These are phyloP conservation scores for Campaea margaritaria DNA, from an alignment of 2,888 invertebrate genomes.

Conservation along the genomic window DNA sequence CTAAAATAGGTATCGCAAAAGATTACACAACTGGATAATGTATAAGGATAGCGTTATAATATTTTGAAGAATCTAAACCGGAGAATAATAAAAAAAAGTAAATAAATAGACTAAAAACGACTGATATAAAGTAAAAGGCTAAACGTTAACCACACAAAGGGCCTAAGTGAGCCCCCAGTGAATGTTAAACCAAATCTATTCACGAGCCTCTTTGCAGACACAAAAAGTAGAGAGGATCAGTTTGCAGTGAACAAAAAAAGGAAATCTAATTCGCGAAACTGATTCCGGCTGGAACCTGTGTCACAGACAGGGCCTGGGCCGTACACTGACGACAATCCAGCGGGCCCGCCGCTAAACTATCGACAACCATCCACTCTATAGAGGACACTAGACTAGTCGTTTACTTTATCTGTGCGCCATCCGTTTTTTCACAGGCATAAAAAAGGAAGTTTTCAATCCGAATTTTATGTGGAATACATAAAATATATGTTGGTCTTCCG, in stretches of 20 bases:
- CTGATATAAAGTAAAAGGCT: conserved; percentile 10
- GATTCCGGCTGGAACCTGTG: conserved; percentile 45
- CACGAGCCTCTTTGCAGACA: conserved; percentile 51
- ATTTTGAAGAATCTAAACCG: no score
- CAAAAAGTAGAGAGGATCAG: conserved; percentile 49
- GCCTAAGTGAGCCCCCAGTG: conserved; percentile 31
- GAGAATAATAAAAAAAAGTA: background rate
- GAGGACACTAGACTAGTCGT: conserved; percentile 5
- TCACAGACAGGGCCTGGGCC: conserved; percentile 50
- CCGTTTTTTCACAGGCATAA: no score
- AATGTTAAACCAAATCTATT: conserved; percentile 42
- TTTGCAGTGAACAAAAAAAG: conserved; percentile 48
- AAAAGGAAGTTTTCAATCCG: no score
- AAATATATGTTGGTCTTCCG: no score
- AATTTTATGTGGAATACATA: no score
- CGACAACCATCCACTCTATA: conserved; percentile 8
- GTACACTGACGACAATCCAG: conserved; percentile 42
- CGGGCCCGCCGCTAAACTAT: conserved; percentile 35
- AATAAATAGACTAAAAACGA: background rate
- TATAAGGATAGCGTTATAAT: no score
- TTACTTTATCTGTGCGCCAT: conserved; percentile 3
- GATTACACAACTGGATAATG: no score
- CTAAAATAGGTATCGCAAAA: no score
- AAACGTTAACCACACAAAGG: conserved; percentile 23
- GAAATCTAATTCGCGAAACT: conserved; percentile 55